A percentile compares a stretch with the other conserved stretches of the same genome.
phyloP scores from a whole-genome alignment of 2,113 vertebrate species.

The Channa argus region DNA sequence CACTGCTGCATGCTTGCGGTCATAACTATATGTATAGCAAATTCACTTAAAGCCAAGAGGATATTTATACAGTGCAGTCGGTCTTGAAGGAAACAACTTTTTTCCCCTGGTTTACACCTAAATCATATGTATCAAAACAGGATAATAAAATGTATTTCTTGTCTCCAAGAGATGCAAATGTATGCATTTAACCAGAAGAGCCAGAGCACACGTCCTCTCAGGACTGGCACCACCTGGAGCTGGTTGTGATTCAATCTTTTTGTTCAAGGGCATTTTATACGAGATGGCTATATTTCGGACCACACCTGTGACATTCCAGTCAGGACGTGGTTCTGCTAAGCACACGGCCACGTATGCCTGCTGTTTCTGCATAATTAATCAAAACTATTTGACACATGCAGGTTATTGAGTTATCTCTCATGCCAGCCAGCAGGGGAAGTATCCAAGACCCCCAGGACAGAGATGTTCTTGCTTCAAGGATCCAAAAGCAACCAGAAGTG shows the following conservation, averaged over 20 bases:
- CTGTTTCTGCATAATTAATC: constrained; percentile 60
- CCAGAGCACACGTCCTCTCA: neutral
- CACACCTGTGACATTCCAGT: constrained; percentile 55
- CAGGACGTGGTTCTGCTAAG: constrained; percentile 38
- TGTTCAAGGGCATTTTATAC: constrained; percentile 45
- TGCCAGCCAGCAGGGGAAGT: constrained; percentile 28
- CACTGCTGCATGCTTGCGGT: neutral
- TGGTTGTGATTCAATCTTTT: constrained; percentile 25
- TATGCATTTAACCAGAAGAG: constrained; percentile 11
- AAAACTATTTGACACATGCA: constrained; percentile 59
- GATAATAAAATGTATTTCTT: constrained; percentile 36
- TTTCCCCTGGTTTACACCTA: too few relatives aligned
- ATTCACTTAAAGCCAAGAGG: neutral
- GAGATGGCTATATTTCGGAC: constrained; percentile 50
- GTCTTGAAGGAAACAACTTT: neutral
- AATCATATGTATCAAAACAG: neutral
- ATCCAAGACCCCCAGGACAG: constrained; percentile 26
- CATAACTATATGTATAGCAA: neutral
- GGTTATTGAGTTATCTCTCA: constrained; percentile 56
- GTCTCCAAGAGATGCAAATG: constrained; percentile 26
- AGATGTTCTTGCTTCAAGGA: constrained; percentile 44
- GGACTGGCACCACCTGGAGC: constrained; percentile 22
- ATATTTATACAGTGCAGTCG: neutral
- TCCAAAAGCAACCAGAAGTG: constrained; percentile 46
- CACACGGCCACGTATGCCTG: constrained; percentile 29